These are phyloP conservation scores for Euzophera pinguis DNA, from an alignment of 2,888 invertebrate species.

Conservation along the genomic window DNA sequence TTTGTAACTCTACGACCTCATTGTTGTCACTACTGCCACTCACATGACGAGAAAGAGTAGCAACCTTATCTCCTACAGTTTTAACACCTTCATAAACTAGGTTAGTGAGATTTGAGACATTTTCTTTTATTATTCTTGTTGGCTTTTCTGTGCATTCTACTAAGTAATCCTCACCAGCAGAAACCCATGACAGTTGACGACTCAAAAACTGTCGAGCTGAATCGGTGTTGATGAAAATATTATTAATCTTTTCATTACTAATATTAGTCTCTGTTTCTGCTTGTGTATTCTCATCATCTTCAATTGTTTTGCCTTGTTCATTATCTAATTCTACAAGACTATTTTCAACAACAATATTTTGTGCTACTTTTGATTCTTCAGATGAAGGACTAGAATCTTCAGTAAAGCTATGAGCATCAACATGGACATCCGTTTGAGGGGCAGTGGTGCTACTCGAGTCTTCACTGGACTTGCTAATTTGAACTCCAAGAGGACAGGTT, in stretches of 20 bases:
- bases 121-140: conserved; percentile 84
- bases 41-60: conserved; percentile 85
- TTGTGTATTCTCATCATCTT: conserved; percentile 43
- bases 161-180: conserved; percentile 83
- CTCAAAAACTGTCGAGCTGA: conserved; percentile 88
- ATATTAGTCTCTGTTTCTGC: conserved; percentile 45
- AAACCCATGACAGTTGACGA: conserved; percentile 86
- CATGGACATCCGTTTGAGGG: conserved; percentile 76
- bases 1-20: conserved; percentile 74
- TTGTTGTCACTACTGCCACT: conserved; percentile 86
- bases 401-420: conserved; percentile 75
- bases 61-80: conserved; percentile 87
- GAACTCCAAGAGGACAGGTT: conserved; percentile 81
- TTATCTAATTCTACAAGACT: conserved; percentile 38
- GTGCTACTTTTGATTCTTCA: conserved; percentile 75
- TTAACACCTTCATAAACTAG: conserved; percentile 87
- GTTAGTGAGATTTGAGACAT: conserved; percentile 86
- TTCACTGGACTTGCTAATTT: conserved; percentile 80
- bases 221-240: conserved; percentile 88
- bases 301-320: conserved; percentile 36
- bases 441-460: conserved; percentile 81
- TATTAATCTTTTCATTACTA: conserved; percentile 75
- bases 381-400: conserved; percentile 80
- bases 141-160: conserved; percentile 84
- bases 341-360: conserved; percentile 56